These are phyloP conservation scores for Ricordea florida DNA, from an alignment of 92 coral and sea anemone species.

Conservation along the genomic window DNA sequence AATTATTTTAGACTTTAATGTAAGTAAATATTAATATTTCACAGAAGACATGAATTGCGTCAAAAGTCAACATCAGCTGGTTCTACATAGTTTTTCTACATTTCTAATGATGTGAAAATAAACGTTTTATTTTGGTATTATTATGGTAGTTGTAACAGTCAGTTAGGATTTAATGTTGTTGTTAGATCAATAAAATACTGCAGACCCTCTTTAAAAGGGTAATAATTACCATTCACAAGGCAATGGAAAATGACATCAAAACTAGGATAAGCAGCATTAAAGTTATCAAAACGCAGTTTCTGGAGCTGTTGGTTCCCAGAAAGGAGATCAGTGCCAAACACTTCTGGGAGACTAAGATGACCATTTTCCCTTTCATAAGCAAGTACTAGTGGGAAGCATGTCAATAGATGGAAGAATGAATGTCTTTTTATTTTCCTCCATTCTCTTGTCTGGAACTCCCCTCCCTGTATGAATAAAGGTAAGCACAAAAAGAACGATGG, in stretches of 20 bases:
- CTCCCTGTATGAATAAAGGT: slow-evolving; percentile 32
- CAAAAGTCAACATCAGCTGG: no score
- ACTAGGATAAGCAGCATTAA: slow-evolving; percentile 29
- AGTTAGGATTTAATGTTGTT: slow-evolving; percentile 37
- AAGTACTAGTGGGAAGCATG: slow-evolving; percentile 31
- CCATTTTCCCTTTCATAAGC: slow-evolving; percentile 45
- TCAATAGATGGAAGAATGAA: slow-evolving; percentile 29
- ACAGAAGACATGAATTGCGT: no score
- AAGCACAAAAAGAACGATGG: neutral
- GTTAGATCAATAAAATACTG: slow-evolving; percentile 38
- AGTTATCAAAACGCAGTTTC: slow-evolving; percentile 1
- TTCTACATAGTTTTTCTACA: no score
- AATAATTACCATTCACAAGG: slow-evolving; percentile 35
- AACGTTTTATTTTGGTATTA: no score
- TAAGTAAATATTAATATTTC: no score
- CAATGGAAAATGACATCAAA: slow-evolving; percentile 33
- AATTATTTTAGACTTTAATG: no score
- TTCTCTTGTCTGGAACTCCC: slow-evolving; percentile 46
- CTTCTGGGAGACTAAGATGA: slow-evolving; percentile 27
- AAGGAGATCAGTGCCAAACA: slow-evolving; percentile 27
- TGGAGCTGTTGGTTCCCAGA: slow-evolving; percentile 26
- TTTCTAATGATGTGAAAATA: no score
- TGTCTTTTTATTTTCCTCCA: slow-evolving; percentile 30
- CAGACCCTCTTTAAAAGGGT: slow-evolving; percentile 29
- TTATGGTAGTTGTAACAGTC: slow-evolving; percentile 1